A percentile compares a stretch with the other conserved stretches of the same genome.
Evolutionary conservation across 2,797 vertebrate species (phyloP).

Genomic region (Pantherophis alleghaniensis): DNA sequence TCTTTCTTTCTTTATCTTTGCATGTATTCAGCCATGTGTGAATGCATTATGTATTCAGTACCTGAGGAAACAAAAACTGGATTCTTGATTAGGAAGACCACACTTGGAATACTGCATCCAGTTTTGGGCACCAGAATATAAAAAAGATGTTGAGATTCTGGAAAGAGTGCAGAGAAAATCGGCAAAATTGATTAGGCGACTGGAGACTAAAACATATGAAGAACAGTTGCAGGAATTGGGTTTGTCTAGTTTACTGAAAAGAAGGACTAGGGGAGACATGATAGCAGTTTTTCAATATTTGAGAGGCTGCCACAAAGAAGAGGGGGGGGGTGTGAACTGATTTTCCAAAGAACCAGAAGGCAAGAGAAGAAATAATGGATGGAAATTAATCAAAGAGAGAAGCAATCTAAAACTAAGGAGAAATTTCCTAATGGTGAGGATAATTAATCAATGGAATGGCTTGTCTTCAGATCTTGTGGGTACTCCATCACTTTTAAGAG

Average conservation of each 20-base stretch:
- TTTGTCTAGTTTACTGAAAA: background rate
- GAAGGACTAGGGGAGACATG: background rate
- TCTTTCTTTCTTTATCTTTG: background rate
- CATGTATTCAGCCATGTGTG: background rate
- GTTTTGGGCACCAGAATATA: background rate
- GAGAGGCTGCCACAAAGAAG: background rate
- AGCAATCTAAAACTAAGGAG: background rate
- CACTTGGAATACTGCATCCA: background rate
- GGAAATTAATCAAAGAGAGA: background rate
- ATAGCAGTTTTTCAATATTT: background rate
- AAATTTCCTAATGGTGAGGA: background rate
- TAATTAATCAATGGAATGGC: too few species aligned
- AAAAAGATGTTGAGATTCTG: background rate
- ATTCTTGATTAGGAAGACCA: background rate
- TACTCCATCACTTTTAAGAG: too few species aligned
- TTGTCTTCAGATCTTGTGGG: too few species aligned
- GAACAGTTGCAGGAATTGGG: background rate
- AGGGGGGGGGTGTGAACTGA: accelerated
- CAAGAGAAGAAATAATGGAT: background rate
- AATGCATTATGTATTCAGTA: background rate
- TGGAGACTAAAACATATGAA: background rate
- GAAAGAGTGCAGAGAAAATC: background rate
- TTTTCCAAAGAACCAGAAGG: background rate
- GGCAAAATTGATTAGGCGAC: background rate
- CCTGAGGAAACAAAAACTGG: constrained; percentile 7